Conservation (phyloP, 2,797 vertebrate genomes). For the Lepidocolaptes lacrymiger region DNA sequence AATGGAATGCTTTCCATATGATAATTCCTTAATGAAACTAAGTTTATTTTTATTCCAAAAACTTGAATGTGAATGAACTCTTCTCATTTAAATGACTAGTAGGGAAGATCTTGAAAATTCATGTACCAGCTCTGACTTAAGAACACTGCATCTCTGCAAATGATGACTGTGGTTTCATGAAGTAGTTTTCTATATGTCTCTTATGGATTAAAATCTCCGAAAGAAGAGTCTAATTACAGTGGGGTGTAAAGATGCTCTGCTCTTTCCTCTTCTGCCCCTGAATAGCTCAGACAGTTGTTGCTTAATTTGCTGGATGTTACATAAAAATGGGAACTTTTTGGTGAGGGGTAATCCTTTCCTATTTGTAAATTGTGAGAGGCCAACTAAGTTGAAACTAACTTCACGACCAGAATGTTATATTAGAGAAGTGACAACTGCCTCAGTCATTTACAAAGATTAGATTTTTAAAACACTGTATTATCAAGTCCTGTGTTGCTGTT, state of each 20-base stretch:
- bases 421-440: neutral
- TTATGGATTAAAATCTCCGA: neutral
- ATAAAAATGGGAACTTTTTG: neutral
- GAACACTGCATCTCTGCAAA: neutral
- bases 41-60: neutral
- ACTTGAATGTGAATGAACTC: neutral
- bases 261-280: neutral
- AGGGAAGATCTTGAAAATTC: neutral
- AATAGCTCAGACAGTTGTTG: neutral
- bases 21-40: neutral
- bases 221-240: neutral
- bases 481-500: neutral
- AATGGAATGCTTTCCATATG: neutral
- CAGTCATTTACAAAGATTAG: neutral
- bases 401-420: neutral
- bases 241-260: neutral
- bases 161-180: neutral
- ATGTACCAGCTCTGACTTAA: neutral
- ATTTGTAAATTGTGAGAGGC: neutral
- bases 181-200: neutral
- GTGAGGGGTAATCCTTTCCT: neutral
- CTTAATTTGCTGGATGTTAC: neutral
- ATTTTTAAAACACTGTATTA: neutral
- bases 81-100: neutral
- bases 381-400: neutral